Percentiles rank a stretch among this genome's conserved stretches.
These are phyloP conservation scores for Endomychus coccineus DNA, from an alignment of 2,888 invertebrate species.

Conservation along the genomic window DNA sequence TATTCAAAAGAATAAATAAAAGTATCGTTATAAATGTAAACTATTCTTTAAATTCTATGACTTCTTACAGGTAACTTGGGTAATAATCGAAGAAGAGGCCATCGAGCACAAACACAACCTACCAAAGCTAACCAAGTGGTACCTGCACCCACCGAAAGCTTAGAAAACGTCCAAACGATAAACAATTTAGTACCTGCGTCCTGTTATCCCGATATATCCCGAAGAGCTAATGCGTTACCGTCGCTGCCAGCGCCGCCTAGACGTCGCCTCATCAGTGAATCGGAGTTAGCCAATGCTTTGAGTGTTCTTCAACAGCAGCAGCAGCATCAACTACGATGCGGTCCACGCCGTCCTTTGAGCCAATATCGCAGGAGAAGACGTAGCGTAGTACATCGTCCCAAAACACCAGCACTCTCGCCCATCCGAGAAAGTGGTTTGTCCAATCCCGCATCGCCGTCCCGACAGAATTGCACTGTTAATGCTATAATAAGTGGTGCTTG, in stretches of 20 bases:
- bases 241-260: conserved; percentile 40
- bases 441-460: conserved; percentile 58
- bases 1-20: no score
- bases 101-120: conserved; percentile 21
- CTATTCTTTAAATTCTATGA: no score
- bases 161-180: conserved; percentile 48
- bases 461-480: conserved; percentile 38
- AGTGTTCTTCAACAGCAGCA: conserved; percentile 38
- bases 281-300: conserved; percentile 41
- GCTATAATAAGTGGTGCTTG: conserved; percentile 14
- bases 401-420: conserved; percentile 56
- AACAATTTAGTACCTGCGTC: conserved; percentile 50
- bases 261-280: conserved; percentile 44
- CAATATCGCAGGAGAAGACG: conserved; percentile 34
- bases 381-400: conserved; percentile 37
- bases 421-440: conserved; percentile 65
- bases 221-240: conserved; percentile 30
- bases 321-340: conserved; percentile 27
- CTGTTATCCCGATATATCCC: conserved; percentile 34
- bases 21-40: no score
- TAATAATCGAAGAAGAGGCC: conserved; percentile 29
- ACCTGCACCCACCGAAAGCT: conserved; percentile 29
- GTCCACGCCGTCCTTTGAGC: conserved; percentile 23
- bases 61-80: conserved; percentile 32
- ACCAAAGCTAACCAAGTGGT: conserved; percentile 41